Evolutionary conservation across 2,797 vertebrate species (phyloP).

Genomic region (Lepus townsendii): DNA sequence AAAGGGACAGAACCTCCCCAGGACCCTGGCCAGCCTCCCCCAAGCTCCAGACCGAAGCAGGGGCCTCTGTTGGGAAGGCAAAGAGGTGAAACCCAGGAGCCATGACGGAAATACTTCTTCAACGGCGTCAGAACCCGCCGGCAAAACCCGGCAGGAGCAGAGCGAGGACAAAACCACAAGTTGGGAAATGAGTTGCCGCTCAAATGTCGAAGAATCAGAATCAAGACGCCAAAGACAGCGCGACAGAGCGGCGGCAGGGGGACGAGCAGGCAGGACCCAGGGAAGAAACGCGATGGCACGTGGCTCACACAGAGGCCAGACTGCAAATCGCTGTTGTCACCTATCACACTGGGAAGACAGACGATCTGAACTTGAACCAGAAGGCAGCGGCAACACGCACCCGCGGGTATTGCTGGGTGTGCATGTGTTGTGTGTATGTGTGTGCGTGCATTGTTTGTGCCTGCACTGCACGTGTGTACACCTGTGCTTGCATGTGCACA

Average conservation of each 20-base stretch:
- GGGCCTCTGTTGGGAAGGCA: background rate
- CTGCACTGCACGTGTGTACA: too few species aligned
- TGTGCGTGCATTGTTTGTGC: too few species aligned
- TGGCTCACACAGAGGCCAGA: too few species aligned
- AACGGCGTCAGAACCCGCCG: background rate
- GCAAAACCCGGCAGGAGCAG: background rate
- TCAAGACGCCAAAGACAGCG: background rate
- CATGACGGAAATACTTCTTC: background rate
- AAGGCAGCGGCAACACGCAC: background rate
- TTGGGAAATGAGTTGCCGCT: background rate
- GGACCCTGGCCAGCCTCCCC: background rate
- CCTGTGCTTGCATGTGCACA: accelerated
- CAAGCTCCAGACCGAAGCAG: background rate
- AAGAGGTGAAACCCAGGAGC: background rate
- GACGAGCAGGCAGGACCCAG: accelerated
- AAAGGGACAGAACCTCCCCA: background rate
- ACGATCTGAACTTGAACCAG: accelerated
- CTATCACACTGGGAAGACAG: too few species aligned
- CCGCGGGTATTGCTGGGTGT: accelerated
- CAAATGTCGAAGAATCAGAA: background rate
- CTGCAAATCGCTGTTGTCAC: too few species aligned
- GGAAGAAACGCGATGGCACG: background rate
- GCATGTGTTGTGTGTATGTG: too few species aligned
- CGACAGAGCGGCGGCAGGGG: background rate
- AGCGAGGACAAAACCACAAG: background rate